Evolutionary conservation across 2,888 invertebrate genomes (phyloP), one percentile per base, ranked within the genome.

Genomic region (Cheilosia vernalis): DNA sequence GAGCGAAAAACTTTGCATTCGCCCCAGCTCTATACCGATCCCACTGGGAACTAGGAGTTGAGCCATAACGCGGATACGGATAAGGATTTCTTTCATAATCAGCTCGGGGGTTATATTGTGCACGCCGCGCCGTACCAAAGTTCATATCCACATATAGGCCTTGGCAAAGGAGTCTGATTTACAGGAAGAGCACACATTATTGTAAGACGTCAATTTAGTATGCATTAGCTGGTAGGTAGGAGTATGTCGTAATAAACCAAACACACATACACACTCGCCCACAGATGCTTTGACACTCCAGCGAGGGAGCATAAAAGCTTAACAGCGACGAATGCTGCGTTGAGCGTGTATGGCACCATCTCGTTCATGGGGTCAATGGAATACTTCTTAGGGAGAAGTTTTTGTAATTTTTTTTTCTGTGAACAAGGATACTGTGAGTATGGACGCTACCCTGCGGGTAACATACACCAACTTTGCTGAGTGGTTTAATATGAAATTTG

Each of bases 171-270:
- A 74, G 64, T 76, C 69, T 76, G 81, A 81, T 81, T 81, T 81
- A 64, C 79, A 74, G 74, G 79, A 79, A 74, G 79, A 74, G 69
- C 73, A 53, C 63, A 79, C 64, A 74, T 67, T 83, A 67, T 73
- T 69, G 73, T 83, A 83, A 79, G 73, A 74, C 84, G 67, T 79
- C 79, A 84, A 80, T 84, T 84, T 84, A 74, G 79, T 64, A 84
- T 84, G 84, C 84, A 79, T 84, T 80, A 69, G 79, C 49, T 51
- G 24, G n/a, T 66, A 21, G 1, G 21, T 2, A 21, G 1, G 21
- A 21, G 47, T 74, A 55, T 55, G 37, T 56, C 24, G 21, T 53
- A 9, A 30, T 30, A 30, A 30, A 30, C 0, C 30, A 9, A 27
- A 27, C 13, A 33, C 17, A 51, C 19, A n/a, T n/a, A 60, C 24